Evolutionary conservation across 1,140 invertebrate genomes (phyloP).

Genomic region (Drosophila kanapiae): DNA sequence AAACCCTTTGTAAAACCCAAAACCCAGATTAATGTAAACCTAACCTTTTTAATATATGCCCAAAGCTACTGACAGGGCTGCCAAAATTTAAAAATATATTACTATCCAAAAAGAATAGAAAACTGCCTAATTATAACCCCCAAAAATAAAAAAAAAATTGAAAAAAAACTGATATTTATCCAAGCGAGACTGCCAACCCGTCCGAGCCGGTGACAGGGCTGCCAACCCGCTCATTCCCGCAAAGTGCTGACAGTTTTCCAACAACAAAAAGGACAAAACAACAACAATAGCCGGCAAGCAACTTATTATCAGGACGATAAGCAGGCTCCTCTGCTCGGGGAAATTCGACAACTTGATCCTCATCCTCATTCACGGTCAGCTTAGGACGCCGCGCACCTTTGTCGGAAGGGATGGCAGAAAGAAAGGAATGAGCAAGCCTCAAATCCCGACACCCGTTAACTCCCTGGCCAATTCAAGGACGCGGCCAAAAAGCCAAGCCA

Average conservation of each 20-base stretch:
- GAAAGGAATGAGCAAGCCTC: background rate
- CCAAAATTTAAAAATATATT: background rate
- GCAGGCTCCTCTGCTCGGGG: background rate
- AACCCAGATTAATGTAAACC: too few relatives aligned
- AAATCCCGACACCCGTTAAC: constrained; percentile 37
- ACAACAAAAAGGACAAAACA: background rate
- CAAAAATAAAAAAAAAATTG: too few relatives aligned
- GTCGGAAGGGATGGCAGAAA: background rate
- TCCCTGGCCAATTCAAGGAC: constrained; percentile 3
- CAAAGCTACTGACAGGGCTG: constrained; percentile 3
- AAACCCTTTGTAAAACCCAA: too few relatives aligned
- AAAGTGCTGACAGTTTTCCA: constrained; percentile 15
- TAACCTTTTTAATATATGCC: background rate
- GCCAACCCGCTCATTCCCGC: constrained; percentile 12
- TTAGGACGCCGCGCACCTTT: constrained; percentile 23
- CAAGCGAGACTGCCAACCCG: constrained; percentile 8
- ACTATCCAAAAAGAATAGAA: too few relatives aligned
- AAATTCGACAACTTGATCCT: constrained; percentile 42
- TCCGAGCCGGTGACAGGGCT: constrained; percentile 2
- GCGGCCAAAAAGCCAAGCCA: constrained; percentile 30
- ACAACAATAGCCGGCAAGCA: background rate
- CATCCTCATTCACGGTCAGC: constrained; percentile 37
- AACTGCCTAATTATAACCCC: too few relatives aligned
- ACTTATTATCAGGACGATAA: constrained; percentile 11
- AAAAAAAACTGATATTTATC: background rate